These are phyloP conservation scores for Matsumurasca onukii DNA, from an alignment of 1,140 invertebrate genomes.

Conservation along the genomic window DNA sequence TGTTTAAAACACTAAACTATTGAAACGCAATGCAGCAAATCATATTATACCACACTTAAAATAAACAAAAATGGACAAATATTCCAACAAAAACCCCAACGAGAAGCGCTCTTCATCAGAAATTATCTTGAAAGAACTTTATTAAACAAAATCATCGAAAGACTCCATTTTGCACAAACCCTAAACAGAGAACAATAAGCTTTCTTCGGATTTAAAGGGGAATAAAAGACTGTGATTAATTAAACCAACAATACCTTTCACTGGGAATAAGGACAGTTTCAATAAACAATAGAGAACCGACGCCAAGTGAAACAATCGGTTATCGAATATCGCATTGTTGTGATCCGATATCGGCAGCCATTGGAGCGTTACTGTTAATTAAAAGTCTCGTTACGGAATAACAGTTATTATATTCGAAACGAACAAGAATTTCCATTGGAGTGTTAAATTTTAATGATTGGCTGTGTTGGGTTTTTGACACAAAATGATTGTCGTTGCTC, in stretches of 20 bases:
- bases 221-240: constrained; percentile 13
- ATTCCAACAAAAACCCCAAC: no score
- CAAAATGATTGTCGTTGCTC: no score
- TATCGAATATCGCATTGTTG: not conserved
- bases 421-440: not conserved
- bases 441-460: not conserved
- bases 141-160: constrained; percentile 32
- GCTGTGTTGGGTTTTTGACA: no score
- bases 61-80: no score
- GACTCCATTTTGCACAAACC: not conserved
- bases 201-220: not conserved
- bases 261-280: not conserved
- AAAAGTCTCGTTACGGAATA: not conserved
- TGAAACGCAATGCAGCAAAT: no score
- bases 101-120: no score
- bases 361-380: not conserved
- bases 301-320: constrained; percentile 15
- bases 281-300: not conserved
- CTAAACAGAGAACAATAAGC: constrained; percentile 17
- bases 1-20: no score
- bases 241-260: constrained; percentile 13
- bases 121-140: no score
- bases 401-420: not conserved
- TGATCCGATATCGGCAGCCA: not conserved
- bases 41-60: no score